Evolutionary conservation across 2,888 invertebrate species (phyloP).

Genomic region (Thumatha senex): DNA sequence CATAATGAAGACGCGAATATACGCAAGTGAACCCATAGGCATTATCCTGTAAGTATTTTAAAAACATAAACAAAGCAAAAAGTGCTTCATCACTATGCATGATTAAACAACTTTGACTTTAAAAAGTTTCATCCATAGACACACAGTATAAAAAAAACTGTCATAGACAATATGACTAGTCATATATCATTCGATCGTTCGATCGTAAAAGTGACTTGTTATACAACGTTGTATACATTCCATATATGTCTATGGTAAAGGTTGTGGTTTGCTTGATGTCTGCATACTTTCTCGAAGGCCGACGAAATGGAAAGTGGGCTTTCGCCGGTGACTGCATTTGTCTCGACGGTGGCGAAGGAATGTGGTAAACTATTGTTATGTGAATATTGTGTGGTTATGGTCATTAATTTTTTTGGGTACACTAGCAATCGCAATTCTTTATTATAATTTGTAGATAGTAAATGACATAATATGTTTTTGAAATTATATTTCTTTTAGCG

Average conservation of each 20-base stretch:
- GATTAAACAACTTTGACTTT: neutral
- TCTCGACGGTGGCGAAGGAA: neutral
- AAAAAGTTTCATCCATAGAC: neutral
- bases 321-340: constrained; percentile 23
- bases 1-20: no score
- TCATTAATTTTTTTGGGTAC: neutral
- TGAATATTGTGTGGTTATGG: constrained; percentile 1
- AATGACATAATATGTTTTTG: no score
- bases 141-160: no score
- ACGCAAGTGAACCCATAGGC: no score
- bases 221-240: constrained; percentile 17
- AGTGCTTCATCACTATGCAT: neutral
- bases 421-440: neutral
- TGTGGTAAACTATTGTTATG: constrained; percentile 2
- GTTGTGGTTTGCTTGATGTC: neutral
- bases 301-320: constrained; percentile 39
- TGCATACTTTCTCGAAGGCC: constrained; percentile 23
- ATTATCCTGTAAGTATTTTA: no score
- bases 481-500: no score
- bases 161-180: neutral
- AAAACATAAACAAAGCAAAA: neutral
- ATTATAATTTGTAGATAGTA: no score
- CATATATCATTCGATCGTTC: constrained; percentile 1
- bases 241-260: constrained; percentile 3
- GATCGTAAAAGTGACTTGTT: constrained; percentile 3